These are phyloP conservation scores for Excalfactoria chinensis DNA, from an alignment of 2,113 vertebrate genomes.

Conservation along the genomic window DNA sequence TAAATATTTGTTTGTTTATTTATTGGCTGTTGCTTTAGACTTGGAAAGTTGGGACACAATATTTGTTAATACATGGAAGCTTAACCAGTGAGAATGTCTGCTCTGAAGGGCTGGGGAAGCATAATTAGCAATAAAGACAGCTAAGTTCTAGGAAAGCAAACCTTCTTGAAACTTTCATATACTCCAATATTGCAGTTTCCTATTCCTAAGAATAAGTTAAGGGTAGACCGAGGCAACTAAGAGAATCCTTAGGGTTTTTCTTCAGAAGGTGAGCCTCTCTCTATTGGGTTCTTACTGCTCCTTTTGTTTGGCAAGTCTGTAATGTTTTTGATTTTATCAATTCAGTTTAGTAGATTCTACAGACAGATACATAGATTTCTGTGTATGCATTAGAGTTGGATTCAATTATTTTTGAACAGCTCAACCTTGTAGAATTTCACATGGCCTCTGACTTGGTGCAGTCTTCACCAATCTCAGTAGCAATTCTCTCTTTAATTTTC, in stretches of 20 bases:
- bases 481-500: constrained; percentile 43
- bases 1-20: constrained; percentile 18
- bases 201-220: background rate
- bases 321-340: background rate
- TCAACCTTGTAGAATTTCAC: background rate
- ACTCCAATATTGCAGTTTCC: background rate
- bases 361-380: background rate
- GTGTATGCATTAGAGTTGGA: background rate
- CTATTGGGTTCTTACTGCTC: background rate
- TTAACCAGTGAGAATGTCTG: background rate
- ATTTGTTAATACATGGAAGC: background rate
- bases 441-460: background rate
- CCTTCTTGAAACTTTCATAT: background rate
- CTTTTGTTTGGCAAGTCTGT: background rate
- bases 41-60: background rate
- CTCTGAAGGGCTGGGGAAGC: background rate
- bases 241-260: background rate
- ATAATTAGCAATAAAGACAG: background rate
- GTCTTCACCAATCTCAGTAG: background rate
- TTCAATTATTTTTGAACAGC: background rate
- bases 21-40: background rate
- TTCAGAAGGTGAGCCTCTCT: background rate
- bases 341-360: background rate
- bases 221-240: background rate
- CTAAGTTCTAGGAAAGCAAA: background rate